Base-by-base conservation (phyloP, 2,888 invertebrate genomes). In the Gryllus longicercus region DNA sequence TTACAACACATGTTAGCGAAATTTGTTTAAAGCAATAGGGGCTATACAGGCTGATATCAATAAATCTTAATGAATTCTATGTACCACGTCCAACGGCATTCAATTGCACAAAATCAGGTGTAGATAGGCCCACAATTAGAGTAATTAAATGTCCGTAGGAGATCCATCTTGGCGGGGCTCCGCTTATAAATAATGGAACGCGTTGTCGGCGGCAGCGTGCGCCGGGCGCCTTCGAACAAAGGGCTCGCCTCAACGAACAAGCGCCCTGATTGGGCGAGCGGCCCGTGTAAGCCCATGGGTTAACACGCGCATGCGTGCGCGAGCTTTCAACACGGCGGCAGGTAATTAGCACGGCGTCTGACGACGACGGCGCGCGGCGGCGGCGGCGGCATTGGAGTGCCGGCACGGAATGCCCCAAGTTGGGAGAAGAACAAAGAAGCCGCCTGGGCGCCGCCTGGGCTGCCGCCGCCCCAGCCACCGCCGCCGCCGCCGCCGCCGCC, bases 251-350 rank as follows among this genome's bases (percentile, higher is more conserved):
- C 16, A 63, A 63, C n/a, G 63, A 63, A 63, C 63, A 63, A 63
- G 63, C 63, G 63, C n/a, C 63, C 63, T 63, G 63, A 63, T 63
- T 63, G 63, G 63, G 63, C 63, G 14, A 63, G 38, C 38, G 38
- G 8, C 38, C 8, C 63, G 63, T 63, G 63, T 63, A 63, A 63
- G 63, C 63, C 63, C n/a, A 63, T 63, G n/a, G 63, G 63, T 63
- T 63, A 63, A 63, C 63, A 63, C 63, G 63, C 63, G 63, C 63
- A 63, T 63, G 63, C 63, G 63, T 63, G 63, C 63, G 63, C 63
- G 63, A 63, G 63, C 63, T 63, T 63, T 63, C 63, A 63, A 63
- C 63, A n/a, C 63, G 63, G 63, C 63, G 63, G 16, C 63, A n/a
- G 14, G 63, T 63, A 63, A 63, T 63, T 63, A 63, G 63, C 63